Conservation (phyloP, 2,888 invertebrate genomes). For the Hyalella azteca region DNA sequence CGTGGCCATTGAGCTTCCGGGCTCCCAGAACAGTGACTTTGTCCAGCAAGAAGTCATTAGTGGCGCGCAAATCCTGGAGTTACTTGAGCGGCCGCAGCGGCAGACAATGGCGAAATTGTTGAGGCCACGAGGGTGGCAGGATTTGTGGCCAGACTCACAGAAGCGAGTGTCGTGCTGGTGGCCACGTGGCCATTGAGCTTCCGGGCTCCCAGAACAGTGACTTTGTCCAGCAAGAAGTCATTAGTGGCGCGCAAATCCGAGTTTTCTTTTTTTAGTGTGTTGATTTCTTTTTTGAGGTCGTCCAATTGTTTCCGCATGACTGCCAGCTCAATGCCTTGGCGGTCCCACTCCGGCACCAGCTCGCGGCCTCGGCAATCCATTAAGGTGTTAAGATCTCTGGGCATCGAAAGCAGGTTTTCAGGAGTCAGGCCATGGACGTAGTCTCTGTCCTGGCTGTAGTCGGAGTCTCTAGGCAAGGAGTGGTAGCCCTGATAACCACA, state of each 20-base stretch:
- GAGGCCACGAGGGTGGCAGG: conserved; percentile 59
- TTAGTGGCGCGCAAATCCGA: conserved; percentile 75
- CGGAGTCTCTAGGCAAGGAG: conserved; percentile 9
- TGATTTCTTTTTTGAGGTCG: conserved; percentile 73
- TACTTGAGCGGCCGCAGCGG: conserved; percentile 26
- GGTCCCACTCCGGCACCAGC: conserved; percentile 46
- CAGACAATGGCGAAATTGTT: neutral
- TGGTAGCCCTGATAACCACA: conserved; percentile 17
- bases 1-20: conserved; percentile 7
- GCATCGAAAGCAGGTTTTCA: conserved; percentile 43
- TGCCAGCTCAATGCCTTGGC: conserved; percentile 66
- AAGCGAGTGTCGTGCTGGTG: neutral
- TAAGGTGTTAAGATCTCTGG: conserved; percentile 45
- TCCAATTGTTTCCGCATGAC: conserved; percentile 73
- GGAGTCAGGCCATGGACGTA: conserved; percentile 45
- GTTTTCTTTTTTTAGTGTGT: conserved; percentile 60
- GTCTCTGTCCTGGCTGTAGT: conserved; percentile 46
- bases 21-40: conserved; percentile 63
- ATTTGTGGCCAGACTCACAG: neutral
- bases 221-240: conserved; percentile 76
- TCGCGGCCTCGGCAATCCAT: conserved; percentile 47
- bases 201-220: conserved; percentile 38
- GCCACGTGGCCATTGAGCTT: conserved; percentile 7
- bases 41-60: conserved; percentile 78
- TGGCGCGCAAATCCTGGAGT: conserved; percentile 68